These are phyloP conservation scores for Procambarus clarkii DNA, from an alignment of 1,140 invertebrate genomes.

Conservation along the genomic window DNA sequence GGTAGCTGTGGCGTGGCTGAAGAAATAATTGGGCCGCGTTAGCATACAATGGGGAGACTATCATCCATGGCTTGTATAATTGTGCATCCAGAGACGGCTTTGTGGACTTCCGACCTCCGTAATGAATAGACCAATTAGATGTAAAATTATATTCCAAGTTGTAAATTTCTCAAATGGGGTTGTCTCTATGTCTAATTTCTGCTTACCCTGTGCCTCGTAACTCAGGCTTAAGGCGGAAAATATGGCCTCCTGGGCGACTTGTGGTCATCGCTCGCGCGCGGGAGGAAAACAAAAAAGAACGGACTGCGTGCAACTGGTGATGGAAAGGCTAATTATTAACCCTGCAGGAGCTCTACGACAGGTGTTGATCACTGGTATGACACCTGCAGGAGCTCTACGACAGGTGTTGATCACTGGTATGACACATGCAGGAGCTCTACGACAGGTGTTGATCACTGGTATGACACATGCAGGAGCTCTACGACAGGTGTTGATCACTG, in stretches of 20 bases:
- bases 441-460: too few relatives aligned
- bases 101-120: conserved; percentile 3
- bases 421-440: too few relatives aligned
- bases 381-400: too few relatives aligned
- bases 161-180: conserved; percentile 16
- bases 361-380: too few relatives aligned
- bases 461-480: too few relatives aligned
- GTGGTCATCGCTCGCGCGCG: too few relatives aligned
- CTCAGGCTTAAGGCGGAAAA: not conserved
- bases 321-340: too few relatives aligned
- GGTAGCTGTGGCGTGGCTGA: not conserved
- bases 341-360: too few relatives aligned
- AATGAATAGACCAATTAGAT: conserved; percentile 47
- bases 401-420: too few relatives aligned
- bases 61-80: conserved; percentile 22
- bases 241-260: not conserved
- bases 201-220: not conserved
- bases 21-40: not conserved
- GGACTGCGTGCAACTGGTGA: too few relatives aligned
- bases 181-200: conserved; percentile 35
- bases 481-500: too few relatives aligned
- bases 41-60: conserved; percentile 49
- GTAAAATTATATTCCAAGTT: conserved; percentile 37
- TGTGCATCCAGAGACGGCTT: not conserved
- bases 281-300: too few relatives aligned